Conservation (phyloP, 2,888 invertebrate genomes). For the Agriopis marginaria region DNA sequence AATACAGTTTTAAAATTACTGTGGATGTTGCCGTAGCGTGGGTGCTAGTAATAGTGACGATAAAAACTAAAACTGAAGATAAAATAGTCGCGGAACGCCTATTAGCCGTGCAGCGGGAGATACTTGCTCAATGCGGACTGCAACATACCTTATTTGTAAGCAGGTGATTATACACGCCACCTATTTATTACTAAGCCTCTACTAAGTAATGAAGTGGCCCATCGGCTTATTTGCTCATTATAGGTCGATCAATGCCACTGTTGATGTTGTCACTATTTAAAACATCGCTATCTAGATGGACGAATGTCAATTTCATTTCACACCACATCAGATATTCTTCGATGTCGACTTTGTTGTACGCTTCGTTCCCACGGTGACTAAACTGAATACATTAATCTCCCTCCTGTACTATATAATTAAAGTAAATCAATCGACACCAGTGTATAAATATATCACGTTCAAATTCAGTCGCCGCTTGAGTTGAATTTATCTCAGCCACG, state of each 20-base stretch:
- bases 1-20: background rate
- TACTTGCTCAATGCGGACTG: constrained; percentile 63
- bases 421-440: constrained; percentile 56
- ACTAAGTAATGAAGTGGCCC: constrained; percentile 28
- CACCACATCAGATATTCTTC: constrained; percentile 17
- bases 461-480: constrained; percentile 59
- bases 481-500: constrained; percentile 33
- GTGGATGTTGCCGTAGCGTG: constrained; percentile 59
- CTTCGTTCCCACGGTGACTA: constrained; percentile 41
- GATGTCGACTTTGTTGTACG: constrained; percentile 40
- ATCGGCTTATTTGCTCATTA: constrained; percentile 43
- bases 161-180: constrained; percentile 63
- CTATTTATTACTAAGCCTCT: constrained; percentile 22
- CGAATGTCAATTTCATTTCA: constrained; percentile 10
- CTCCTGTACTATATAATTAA: constrained; percentile 45
- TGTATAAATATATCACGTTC: constrained; percentile 70
- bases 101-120: constrained; percentile 64
- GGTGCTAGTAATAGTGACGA: constrained; percentile 70
- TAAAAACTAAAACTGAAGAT: constrained; percentile 79
- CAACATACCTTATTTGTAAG: constrained; percentile 71
- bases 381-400: constrained; percentile 38
- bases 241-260: constrained; percentile 8
- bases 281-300: constrained; percentile 12
- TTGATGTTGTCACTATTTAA: constrained; percentile 18
- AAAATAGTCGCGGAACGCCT: constrained; percentile 71